These are phyloP conservation scores for Anthonomus grandis DNA, from an alignment of 1,140 invertebrate genomes.

Conservation along the genomic window DNA sequence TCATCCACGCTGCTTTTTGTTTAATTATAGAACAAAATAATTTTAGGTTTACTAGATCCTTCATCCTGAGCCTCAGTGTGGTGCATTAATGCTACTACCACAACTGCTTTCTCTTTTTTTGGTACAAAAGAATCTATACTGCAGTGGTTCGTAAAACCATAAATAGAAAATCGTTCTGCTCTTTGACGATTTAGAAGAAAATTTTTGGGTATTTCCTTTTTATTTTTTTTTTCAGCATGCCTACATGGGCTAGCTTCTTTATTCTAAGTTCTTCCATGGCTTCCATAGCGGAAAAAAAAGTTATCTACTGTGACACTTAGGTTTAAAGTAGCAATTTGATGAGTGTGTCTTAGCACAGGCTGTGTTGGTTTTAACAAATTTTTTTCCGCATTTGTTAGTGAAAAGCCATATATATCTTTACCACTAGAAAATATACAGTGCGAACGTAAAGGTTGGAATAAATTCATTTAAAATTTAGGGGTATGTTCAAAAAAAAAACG, in stretches of 20 bases:
- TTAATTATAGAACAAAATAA: conserved; percentile 41
- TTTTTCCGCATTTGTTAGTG: conserved; percentile 1
- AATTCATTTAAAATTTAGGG: too few relatives aligned
- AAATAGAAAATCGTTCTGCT: conserved; percentile 22
- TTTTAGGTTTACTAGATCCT: conserved; percentile 42
- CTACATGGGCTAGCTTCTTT: conserved; percentile 37
- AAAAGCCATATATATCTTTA: background rate
- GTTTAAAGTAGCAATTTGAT: conserved; percentile 32
- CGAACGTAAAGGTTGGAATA: too few relatives aligned
- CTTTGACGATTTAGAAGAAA: conserved; percentile 29
- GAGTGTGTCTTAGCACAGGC: conserved; percentile 14
- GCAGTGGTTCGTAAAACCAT: conserved; percentile 35
- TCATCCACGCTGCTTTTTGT: conserved; percentile 51
- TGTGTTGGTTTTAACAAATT: conserved; percentile 9
- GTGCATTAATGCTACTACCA: conserved; percentile 43
- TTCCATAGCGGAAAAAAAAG: conserved; percentile 42
- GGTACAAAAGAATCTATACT: conserved; percentile 35
- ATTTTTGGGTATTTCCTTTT: conserved; percentile 40
- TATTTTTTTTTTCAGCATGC: conserved; percentile 44
- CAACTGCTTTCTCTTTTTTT: conserved; percentile 39
- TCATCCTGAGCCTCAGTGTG: conserved; percentile 31
- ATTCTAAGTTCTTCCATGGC: conserved; percentile 21
- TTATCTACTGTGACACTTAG: conserved; percentile 44
- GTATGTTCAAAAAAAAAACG: too few relatives aligned
- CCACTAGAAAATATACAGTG: too few relatives aligned